Base-by-base conservation (phyloP, 1,140 invertebrate genomes). In the Mactra quadrangularis region DNA sequence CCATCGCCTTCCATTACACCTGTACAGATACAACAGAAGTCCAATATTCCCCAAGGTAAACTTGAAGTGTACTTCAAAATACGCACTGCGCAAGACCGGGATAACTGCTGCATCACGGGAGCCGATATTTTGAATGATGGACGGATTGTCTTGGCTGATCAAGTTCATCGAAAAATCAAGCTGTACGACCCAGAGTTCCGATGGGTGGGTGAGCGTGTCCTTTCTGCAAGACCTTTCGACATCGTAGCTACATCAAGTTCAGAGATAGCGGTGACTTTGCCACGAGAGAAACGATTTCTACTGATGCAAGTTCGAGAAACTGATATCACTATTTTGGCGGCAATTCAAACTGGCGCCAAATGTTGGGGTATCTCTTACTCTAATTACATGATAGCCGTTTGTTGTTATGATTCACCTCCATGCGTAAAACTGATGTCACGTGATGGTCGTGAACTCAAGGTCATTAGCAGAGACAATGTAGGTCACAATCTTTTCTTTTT, bases 101-200 rank as follows among this genome's bases (percentile, higher is more conserved):
- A 86, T 53, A 86, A 86, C 57, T 83, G 85, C 35, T 83, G 81
- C 45, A 83, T 86, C 33, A 86, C 85, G 9, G 85, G 85, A 11
- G 85, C 85, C n/a, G 85, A 86, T 25, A 64, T 79, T 35, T 62
- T 86, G n/a, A 71, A 53, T 22, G 82, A 86, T 17, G 76, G 76
- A 15, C 77, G 82, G 27, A 82, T 86, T 22, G 77, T 86, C 7
- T 64, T 86, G 19, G 62, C 71, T n/a, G 85, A 86, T 45, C 85
- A 86, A 59, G 82, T 62, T 27, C 85, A 86, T 31, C 75, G 85
- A 27, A 86, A 86, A 41, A 47, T 86, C 13, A 86, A 86, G 35
- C 52, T 86, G 0, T 86, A 82, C 47, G 76, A 83, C 33, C 82
- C 75, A 13, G 82, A 83, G 19, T 86, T 81, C 31, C 76, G 76